Evolutionary conservation across 2,797 vertebrate genomes (phyloP), one percentile per base, ranked within the genome.

Genomic region (Chelidonichthys spinosus): DNA sequence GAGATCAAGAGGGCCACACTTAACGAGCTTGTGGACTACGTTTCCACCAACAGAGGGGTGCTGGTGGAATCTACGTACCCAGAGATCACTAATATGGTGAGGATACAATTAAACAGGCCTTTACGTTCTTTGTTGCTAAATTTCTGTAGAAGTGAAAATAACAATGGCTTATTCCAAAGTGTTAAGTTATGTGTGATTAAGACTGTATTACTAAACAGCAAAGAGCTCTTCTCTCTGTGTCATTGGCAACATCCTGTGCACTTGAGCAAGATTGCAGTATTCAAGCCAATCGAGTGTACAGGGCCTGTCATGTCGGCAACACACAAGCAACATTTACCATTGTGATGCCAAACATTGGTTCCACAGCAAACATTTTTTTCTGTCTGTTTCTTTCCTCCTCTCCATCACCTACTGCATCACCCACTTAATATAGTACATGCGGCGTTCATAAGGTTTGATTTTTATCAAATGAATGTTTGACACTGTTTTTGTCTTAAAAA

Each of bases 1-100:
- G 98, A 99, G 94, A 96, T 98, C 84, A 99, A 99, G 92, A 96
- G 98, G 92, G 98, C 97, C 84, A 96, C 97, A 0, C 93, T 99
- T 53, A 98, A 96, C 70, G 98, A 99, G 92, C 94, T 99, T 53
- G 97, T 99, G 92, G 98, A 99, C 87, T 99, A 97, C 56, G 96
- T 99, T 82, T 98, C 98, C 86, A 98, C 97, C 86, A 98, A 97
- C 93, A 95, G 98, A 86, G 98, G 97, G 8, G 95, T 99, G 76
- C 96, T 99, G 93, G 95, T 98, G 90, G 98, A 99, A 85, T 87
- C 96, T 47, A 91, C 96, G 7, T 99, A 99, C 94, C 95, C 97
- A 76, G 97, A 99, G 91, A 99, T 99, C 94, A 94, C 96, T 61
- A 96, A 93, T 89, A 99, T 99, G 98, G 98, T 99, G 94, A 96